These are phyloP conservation scores for Pelusios castaneus DNA, from an alignment of 2,113 vertebrate species.

Conservation along the genomic window DNA sequence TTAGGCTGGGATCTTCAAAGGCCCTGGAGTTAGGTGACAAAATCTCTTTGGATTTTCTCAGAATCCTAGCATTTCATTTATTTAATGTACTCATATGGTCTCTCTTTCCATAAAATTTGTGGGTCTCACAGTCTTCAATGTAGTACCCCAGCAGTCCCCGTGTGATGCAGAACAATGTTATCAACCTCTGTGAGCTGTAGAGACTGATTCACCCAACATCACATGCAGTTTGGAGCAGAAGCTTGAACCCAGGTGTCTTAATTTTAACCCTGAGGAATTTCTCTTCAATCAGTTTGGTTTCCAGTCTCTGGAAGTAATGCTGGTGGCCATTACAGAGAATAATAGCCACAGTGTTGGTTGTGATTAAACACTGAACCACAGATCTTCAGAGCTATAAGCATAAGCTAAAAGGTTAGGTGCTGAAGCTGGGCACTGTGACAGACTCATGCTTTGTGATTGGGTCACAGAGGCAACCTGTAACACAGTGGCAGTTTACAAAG, in stretches of 20 bases:
- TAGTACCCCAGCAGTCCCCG: neutral
- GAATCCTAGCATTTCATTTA: neutral
- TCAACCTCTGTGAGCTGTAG: neutral
- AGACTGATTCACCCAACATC: neutral
- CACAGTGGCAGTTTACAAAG: neutral
- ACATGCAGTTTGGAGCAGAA: neutral
- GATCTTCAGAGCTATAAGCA: neutral
- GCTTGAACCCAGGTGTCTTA: neutral
- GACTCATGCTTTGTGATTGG: neutral
- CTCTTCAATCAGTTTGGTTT: neutral
- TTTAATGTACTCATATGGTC: neutral
- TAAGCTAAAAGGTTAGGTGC: neutral
- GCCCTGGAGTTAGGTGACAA: neutral
- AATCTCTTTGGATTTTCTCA: neutral
- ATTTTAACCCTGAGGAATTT: neutral
- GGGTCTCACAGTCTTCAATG: neutral
- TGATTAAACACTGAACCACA: neutral
- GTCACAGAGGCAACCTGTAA: neutral
- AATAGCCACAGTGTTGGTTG: neutral
- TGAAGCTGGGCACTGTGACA: neutral
- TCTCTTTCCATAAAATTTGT: neutral
- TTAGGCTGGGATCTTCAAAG: neutral
- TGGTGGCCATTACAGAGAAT: neutral
- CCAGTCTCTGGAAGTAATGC: neutral
- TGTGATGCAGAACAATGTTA: neutral